Percentiles rank a stretch among this genome's conserved stretches.
phyloP scores from a whole-genome alignment of 1,140 invertebrate species.

The Ostrea edulis region DNA sequence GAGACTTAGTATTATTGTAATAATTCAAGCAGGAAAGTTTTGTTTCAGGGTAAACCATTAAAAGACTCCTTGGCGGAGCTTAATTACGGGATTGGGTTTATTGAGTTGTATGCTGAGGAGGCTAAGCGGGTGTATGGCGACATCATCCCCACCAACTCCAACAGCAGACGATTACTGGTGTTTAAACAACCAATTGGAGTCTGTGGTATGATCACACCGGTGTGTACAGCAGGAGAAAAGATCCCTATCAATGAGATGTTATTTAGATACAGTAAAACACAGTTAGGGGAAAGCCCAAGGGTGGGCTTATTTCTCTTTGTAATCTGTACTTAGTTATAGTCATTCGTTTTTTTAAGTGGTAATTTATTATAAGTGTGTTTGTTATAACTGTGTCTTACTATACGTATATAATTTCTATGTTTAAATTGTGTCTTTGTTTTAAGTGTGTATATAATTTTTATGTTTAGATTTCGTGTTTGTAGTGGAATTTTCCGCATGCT shows the following conservation, averaged over 20 bases:
- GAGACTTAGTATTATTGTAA: no score
- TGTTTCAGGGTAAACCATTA: slow-evolving; percentile 90
- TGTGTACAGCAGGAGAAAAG: slow-evolving; percentile 70
- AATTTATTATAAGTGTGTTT: no score
- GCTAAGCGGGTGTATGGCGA: slow-evolving; percentile 94
- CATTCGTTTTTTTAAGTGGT: no score
- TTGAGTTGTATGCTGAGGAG: slow-evolving; percentile 98
- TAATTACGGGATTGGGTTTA: slow-evolving; percentile 93
- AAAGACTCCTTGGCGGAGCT: slow-evolving; percentile 93
- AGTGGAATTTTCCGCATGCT: slow-evolving; percentile 98
- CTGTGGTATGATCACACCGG: slow-evolving; percentile 95
- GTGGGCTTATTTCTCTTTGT: no score
- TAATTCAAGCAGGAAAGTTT: not conserved
- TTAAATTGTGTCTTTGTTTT: no score
- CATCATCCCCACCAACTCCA: slow-evolving; percentile 86
- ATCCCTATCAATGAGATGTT: no score
- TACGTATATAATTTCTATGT: no score
- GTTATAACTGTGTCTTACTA: no score
- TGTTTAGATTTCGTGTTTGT: slow-evolving; percentile 42
- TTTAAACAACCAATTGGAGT: slow-evolving; percentile 96
- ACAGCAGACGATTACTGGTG: slow-evolving; percentile 87
- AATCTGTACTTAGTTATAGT: no score
- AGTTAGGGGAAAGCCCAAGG: no score
- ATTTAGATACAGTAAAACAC: no score
- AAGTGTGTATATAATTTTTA: no score